Base-by-base conservation (phyloP, 1,140 invertebrate genomes). In the Leucophenga varia region DNA sequence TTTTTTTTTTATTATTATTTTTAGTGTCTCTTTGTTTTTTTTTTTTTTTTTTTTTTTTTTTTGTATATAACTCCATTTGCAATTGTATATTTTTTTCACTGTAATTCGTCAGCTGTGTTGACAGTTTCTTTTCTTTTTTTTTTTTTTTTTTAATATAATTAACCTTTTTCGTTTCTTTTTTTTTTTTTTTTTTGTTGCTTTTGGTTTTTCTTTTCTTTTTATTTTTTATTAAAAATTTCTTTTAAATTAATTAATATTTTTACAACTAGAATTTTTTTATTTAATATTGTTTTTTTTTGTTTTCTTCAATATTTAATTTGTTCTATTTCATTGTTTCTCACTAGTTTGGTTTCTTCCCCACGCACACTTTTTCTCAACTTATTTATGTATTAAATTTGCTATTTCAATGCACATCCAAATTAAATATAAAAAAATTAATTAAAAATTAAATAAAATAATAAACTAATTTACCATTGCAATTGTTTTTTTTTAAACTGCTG, bases 71-170 rank as follows among this genome's bases (percentile, higher is more conserved):
- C 64, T 64, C 55, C 59, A 43, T 57, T 67, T 59, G 63, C 63
- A 67, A 67, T 63, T 67, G 61, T 64, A 64, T 64, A 64, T 65
- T 64, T 53, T 52, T 61, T 65, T 55, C 55, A n/a, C n/a, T n/a
- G n/a, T n/a, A n/a, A n/a, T n/a, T n/a, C n/a, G n/a, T n/a, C n/a
- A n/a, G n/a, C n/a, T n/a, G n/a, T n/a, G n/a, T n/a, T n/a, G n/a
- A n/a, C n/a, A n/a, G n/a, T n/a, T n/a, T n/a, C n/a, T n/a, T n/a
- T n/a, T n/a, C n/a, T n/a, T n/a, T n/a, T n/a, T 39, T 45, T 45
- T 21, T 34, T 38, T 19, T 58, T 55, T 47, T 19, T 36, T 40
- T 55, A 53, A 44, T 34, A 13, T n/a, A 34, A 38, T 55, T 51
- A n/a, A 42, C 49, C 47, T 43, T 54, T 1, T 59, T 64, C 55